Percentiles rank a stretch among this genome's conserved stretches.
Conservation (phyloP, 2,113 vertebrate genomes). For the Acrocephalus arundinaceus region DNA sequence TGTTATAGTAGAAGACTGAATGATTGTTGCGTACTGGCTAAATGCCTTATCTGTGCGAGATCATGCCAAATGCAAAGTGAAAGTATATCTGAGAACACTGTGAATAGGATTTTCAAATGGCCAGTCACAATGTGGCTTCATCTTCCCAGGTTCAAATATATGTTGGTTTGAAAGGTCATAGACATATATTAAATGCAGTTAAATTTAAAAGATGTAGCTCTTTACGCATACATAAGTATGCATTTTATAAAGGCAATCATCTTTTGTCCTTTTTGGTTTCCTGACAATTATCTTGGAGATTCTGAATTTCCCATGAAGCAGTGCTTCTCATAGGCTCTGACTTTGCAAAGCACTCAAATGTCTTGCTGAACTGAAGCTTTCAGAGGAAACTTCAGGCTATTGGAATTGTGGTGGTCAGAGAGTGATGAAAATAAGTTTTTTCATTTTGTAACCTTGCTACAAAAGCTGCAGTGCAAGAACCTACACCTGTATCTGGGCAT, state of each 20-base stretch:
- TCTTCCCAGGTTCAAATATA: constrained; percentile 25
- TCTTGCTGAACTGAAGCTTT: not conserved
- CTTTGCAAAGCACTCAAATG: not conserved
- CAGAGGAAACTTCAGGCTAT: not conserved
- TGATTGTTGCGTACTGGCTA: constrained; percentile 29
- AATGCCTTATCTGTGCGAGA: constrained; percentile 51
- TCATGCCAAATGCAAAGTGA: constrained; percentile 53
- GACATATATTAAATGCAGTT: constrained; percentile 43
- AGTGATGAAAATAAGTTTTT: not conserved
- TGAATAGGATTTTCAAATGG: not conserved
- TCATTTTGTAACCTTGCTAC: not conserved
- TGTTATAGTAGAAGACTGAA: not conserved
- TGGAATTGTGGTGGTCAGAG: not conserved
- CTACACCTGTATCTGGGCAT: not conserved
- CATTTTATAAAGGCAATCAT: not conserved
- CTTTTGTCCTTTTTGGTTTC: not conserved
- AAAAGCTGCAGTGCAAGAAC: not conserved
- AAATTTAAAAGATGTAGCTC: constrained; percentile 29
- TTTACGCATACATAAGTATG: constrained; percentile 4
- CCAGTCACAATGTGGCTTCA: not conserved
- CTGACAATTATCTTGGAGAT: not conserved
- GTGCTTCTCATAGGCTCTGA: not conserved
- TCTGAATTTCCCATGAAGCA: not conserved
- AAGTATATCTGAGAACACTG: constrained; percentile 22
- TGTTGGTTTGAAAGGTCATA: constrained; percentile 27